Conservation (phyloP, 2,888 invertebrate genomes). For the Epinotia brunnichana region DNA sequence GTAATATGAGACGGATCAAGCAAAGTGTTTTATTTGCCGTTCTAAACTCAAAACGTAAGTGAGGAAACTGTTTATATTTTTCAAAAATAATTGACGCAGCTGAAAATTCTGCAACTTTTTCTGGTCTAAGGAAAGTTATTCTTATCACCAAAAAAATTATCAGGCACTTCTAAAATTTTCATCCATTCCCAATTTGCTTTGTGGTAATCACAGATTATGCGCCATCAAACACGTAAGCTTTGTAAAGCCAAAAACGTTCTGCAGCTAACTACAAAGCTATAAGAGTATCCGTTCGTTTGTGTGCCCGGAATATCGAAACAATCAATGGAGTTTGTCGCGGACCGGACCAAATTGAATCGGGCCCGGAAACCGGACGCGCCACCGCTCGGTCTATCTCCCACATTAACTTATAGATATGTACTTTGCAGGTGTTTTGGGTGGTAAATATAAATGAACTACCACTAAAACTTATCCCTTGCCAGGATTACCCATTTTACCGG, state of each 20-base stretch:
- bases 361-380: slow-evolving; percentile 75
- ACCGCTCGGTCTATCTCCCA: slow-evolving; percentile 63
- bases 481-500: neutral
- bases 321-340: slow-evolving; percentile 80
- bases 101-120: too few relatives aligned
- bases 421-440: slow-evolving; percentile 48
- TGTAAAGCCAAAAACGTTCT: slow-evolving; percentile 7
- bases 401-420: slow-evolving; percentile 56
- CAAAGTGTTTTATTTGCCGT: too few relatives aligned
- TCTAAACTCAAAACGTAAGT: too few relatives aligned
- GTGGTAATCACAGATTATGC: neutral
- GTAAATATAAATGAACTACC: slow-evolving; percentile 32
- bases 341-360: slow-evolving; percentile 75
- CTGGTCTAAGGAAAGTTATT: too few relatives aligned
- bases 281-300: slow-evolving; percentile 56
- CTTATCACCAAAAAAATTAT: too few relatives aligned
- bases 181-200: too few relatives aligned
- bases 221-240: neutral
- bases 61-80: too few relatives aligned
- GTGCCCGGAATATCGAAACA: slow-evolving; percentile 81
- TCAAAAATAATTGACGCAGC: too few relatives aligned
- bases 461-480: slow-evolving; percentile 8
- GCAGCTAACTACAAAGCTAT: slow-evolving; percentile 39
- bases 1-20: too few relatives aligned
- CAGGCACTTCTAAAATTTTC: too few relatives aligned